Conservation (phyloP, 2,113 vertebrate genomes). For the Falcunculus frontatus region DNA sequence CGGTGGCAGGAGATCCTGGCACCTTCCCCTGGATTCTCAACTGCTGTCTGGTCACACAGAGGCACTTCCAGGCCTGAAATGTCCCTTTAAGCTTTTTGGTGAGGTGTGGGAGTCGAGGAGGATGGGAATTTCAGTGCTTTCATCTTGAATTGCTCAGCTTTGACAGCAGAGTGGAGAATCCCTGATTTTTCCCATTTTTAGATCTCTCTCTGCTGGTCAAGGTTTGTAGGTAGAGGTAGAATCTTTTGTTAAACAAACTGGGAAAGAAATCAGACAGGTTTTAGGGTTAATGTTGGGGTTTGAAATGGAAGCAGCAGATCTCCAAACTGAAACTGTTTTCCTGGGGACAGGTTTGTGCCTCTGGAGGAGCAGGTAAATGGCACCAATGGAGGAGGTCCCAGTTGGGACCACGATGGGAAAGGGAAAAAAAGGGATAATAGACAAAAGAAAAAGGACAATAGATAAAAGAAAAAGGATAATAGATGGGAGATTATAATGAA, state of each 20-base stretch:
- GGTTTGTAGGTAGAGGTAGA: background rate
- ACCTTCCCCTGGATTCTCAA: background rate
- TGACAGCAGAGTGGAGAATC: background rate
- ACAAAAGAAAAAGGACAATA: background rate
- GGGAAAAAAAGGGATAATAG: background rate
- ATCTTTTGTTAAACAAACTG: background rate
- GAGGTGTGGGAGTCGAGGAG: background rate
- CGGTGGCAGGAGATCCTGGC: background rate
- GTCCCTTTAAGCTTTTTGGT: background rate
- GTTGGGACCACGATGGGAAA: background rate
- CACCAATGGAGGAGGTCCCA: accelerated
- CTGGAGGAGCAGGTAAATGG: background rate
- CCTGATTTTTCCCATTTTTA: background rate
- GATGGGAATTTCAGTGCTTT: background rate
- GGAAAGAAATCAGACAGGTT: background rate
- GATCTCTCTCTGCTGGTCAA: background rate
- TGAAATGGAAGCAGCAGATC: background rate
- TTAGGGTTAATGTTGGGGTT: background rate
- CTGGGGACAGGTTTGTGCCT: background rate
- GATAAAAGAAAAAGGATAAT: background rate
- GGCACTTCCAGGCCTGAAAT: background rate
- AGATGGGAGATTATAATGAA: background rate
- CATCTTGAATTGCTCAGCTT: background rate
- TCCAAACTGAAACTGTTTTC: background rate
- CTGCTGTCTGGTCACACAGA: background rate